Evolutionary conservation across 1,140 invertebrate species (phyloP).

Genomic region (Pomacea maculata): DNA sequence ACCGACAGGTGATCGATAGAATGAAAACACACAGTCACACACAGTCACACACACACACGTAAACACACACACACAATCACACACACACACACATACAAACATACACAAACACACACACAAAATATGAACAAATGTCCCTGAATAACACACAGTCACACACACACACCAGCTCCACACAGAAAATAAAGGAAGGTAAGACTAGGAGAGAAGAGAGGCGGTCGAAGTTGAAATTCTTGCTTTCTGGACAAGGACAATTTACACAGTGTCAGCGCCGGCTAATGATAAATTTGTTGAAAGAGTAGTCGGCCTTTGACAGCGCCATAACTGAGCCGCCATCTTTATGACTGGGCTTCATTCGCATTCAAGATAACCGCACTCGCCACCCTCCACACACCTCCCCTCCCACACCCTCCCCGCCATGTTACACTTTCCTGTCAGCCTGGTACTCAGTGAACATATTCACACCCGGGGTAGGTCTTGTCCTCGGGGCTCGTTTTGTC

Average conservation of each 20-base stretch:
- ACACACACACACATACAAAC: not conserved
- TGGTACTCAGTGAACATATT: too few relatives aligned
- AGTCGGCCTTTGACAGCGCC: constrained; percentile 14
- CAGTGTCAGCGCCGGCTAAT: constrained; percentile 7
- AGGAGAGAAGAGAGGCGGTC: too few relatives aligned
- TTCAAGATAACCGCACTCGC: too few relatives aligned
- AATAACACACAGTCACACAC: constrained; percentile 1
- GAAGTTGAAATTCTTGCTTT: not conserved
- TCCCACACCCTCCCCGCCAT: too few relatives aligned
- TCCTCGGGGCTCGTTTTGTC: too few relatives aligned
- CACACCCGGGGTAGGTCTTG: too few relatives aligned
- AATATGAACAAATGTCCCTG: too few relatives aligned
- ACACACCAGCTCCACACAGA: constrained; percentile 11
- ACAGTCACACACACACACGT: not conserved
- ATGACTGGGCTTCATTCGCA: not conserved
- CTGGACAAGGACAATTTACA: constrained; percentile 6
- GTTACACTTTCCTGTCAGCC: too few relatives aligned
- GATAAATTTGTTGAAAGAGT: constrained; percentile 25
- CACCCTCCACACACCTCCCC: too few relatives aligned
- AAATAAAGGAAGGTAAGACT: not conserved
- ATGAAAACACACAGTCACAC: not conserved
- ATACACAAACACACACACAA: not conserved
- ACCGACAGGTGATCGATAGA: not conserved
- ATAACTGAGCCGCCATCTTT: constrained; percentile 15
- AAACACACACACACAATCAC: constrained; percentile 2